Conservation (phyloP, 2,113 vertebrate species). For the Hyperopisus bebe region DNA sequence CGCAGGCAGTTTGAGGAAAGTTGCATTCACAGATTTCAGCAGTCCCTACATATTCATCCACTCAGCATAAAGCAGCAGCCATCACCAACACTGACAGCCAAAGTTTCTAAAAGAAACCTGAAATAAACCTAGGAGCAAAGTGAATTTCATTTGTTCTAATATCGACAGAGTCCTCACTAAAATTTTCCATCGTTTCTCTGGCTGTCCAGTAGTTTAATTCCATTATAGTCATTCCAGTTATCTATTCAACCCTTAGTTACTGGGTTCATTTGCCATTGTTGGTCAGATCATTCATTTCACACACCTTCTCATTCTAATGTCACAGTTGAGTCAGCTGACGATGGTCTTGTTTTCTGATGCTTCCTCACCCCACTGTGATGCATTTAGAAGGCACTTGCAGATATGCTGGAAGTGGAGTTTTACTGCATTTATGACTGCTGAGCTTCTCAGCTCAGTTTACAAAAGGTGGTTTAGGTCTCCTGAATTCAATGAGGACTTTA, state of each 20-base stretch:
- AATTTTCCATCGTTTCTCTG: not conserved
- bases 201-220: not conserved
- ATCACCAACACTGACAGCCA: not conserved
- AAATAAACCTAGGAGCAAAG: not conserved
- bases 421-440: not conserved
- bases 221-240: not conserved
- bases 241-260: not conserved
- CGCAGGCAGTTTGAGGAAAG: not conserved
- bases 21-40: not conserved
- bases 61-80: not conserved
- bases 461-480: not conserved
- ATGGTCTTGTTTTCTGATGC: not conserved
- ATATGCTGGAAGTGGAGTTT: not conserved
- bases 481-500: not conserved
- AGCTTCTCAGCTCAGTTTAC: not conserved
- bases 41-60: constrained; percentile 7
- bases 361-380: not conserved
- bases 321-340: not conserved
- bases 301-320: not conserved
- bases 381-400: not conserved
- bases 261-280: not conserved
- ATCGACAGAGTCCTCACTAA: not conserved
- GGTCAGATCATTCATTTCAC: not conserved
- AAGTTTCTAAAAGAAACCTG: not conserved
- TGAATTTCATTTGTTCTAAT: not conserved